Evolutionary conservation across 2,113 vertebrate species (phyloP), one percentile per base, ranked within the genome.

Genomic region (Oreochromis aureus): DNA sequence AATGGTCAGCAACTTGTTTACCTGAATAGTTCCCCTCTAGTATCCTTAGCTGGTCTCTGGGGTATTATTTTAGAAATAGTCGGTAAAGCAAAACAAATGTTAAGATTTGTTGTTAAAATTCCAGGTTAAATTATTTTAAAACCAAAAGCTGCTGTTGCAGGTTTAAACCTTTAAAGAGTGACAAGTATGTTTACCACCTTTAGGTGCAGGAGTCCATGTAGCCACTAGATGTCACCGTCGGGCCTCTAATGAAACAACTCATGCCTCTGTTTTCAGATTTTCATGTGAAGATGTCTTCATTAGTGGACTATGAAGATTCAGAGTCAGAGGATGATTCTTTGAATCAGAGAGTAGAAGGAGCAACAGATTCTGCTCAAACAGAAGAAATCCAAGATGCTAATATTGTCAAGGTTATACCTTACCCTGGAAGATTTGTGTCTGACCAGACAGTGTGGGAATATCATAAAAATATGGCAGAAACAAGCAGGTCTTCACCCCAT

Each of bases 251-350:
- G 10, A 84, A 18, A 63, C 7, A 27, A 9, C 18, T 85, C 58
- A 48, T 87, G 3, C 71, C 9, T 24, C 30, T 56, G 6, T 83
- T 83, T 91, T 71, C 54, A 92, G 85, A 78, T 53, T 54, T 19
- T 46, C 44, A 41, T 34, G 55, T 80, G 18, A 88, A 80, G 83
- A 98, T 99, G 98, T 96, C 95, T 81, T 97, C 97, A 1, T 90
- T 99, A 89, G 99, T 99, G 93, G 97, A 97, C 48, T 99, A 99
- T 84, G 98, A 98, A 4, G 97, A 98, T 82, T 99, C 98, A 5
- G 98, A 97, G 83, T 96, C 97, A 3, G 98, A 98, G 78, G 88
- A 96, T 39, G 97, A 98, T 11, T 61, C 61, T n/a, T 54, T 9
- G n/a, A 82, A 94, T 61, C 85, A 85, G 71, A 36, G 22, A 1